Percentiles rank a stretch among this genome's conserved stretches.
phyloP scores from a whole-genome alignment of 2,797 vertebrate genomes.

The Spinus pinus region DNA sequence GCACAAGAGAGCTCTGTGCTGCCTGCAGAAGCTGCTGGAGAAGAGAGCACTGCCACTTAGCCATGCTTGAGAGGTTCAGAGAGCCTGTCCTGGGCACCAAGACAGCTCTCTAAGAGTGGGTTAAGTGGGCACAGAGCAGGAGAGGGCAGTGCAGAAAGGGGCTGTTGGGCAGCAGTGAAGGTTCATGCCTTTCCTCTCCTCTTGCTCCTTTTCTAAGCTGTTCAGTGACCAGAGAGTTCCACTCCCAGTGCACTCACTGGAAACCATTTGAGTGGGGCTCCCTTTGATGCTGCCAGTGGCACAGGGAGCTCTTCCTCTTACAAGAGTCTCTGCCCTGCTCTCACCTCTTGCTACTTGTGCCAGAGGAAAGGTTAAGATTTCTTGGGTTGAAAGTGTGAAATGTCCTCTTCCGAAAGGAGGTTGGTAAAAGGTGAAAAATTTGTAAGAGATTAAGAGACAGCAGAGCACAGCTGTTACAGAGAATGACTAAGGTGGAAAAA shows the following conservation, averaged over 20 bases:
- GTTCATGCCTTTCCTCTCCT: not conserved
- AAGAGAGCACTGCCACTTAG: not conserved
- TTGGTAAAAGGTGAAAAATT: not conserved
- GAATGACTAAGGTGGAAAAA: not conserved
- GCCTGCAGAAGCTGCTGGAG: not conserved
- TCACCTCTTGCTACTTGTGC: not conserved
- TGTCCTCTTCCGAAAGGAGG: not conserved
- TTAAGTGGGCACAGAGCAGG: conserved; percentile 15
- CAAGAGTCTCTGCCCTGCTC: not conserved
- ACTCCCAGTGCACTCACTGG: not conserved
- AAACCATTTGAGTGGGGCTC: not conserved
- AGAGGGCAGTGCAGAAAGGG: not conserved
- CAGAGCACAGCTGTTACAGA: not conserved
- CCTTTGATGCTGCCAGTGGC: not conserved
- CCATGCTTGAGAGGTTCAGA: not conserved
- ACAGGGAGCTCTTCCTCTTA: not conserved
- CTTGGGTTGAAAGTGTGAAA: not conserved
- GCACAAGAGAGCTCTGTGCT: not conserved
- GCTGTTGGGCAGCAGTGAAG: not conserved
- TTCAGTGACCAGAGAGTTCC: not conserved
- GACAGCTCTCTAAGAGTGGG: not conserved
- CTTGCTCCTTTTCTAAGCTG: not conserved
- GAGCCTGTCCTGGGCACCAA: not conserved
- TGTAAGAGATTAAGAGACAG: not conserved
- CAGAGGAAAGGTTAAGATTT: not conserved